Conservation (phyloP, 2,888 invertebrate genomes). For the Pecten maximus region DNA sequence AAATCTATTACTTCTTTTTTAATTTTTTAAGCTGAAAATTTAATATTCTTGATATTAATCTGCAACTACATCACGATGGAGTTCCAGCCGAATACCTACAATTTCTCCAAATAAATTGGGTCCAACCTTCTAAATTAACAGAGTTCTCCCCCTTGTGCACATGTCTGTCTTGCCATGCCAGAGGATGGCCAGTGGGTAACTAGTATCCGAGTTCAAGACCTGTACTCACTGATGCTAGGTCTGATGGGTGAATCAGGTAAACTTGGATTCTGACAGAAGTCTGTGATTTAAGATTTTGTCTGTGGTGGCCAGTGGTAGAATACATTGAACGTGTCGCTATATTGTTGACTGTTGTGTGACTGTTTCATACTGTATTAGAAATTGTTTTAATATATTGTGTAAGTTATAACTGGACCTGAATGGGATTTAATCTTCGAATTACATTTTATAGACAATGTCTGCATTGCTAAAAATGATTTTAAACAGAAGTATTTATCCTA, state of each 20-base stretch:
- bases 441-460: not conserved
- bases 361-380: not conserved
- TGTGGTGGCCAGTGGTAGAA: not conserved
- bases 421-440: not conserved
- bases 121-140: too few relatives aligned
- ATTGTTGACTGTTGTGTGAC: constrained; percentile 11
- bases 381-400: not conserved
- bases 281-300: not conserved
- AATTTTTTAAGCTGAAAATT: too few relatives aligned
- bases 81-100: too few relatives aligned
- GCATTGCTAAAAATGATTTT: not conserved
- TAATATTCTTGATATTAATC: too few relatives aligned
- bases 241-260: constrained; percentile 57
- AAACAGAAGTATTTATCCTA: not conserved
- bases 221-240: constrained; percentile 50
- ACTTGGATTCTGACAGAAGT: not conserved
- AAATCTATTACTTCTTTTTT: too few relatives aligned
- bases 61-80: too few relatives aligned
- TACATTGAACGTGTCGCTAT: not conserved
- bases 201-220: not conserved
- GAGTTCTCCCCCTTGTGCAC: not conserved
- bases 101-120: too few relatives aligned
- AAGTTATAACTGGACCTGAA: not conserved
- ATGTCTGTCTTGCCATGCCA: not conserved
- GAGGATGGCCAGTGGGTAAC: not conserved